phyloP scores from a whole-genome alignment of 2,888 invertebrate genomes.

The Pollenia angustigena region DNA sequence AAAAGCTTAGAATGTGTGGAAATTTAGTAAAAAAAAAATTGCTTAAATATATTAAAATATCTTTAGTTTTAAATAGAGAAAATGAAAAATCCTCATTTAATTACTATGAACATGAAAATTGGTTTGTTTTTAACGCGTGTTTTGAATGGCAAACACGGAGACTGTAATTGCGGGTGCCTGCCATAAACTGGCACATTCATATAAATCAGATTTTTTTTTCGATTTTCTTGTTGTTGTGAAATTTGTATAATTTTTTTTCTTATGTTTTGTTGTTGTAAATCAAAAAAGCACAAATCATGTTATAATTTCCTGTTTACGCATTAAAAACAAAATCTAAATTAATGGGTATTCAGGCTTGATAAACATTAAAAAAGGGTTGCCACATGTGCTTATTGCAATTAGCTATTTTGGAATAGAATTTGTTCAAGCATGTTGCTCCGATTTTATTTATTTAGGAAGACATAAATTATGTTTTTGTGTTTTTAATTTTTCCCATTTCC shows the following conservation, averaged over 20 bases:
- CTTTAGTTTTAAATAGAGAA: not conserved
- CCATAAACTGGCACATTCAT: slow-evolving; percentile 48
- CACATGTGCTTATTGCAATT: not conserved
- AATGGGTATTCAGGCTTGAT: slow-evolving; percentile 53
- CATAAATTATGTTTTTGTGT: no score
- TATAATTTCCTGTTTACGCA: slow-evolving; percentile 65
- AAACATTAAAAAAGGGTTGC: slow-evolving; percentile 16
- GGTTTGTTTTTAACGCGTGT: slow-evolving; percentile 42
- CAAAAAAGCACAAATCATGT: slow-evolving; percentile 61
- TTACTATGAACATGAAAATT: slow-evolving; percentile 63
- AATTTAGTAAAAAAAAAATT: not conserved
- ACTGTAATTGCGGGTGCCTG: slow-evolving; percentile 45
- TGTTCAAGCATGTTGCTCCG: no score
- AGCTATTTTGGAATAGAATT: no score
- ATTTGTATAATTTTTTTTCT: not conserved
- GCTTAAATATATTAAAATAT: not conserved
- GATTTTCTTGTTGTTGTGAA: not conserved
- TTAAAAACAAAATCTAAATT: slow-evolving; percentile 67
- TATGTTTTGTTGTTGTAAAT: slow-evolving; percentile 17
- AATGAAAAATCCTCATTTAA: slow-evolving; percentile 43
- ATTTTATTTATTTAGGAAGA: not conserved
- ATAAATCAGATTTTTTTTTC: slow-evolving; percentile 42
- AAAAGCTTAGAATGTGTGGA: not conserved
- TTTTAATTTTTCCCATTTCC: not conserved
- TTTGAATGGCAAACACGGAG: not conserved